Conservation (phyloP, 2,797 vertebrate species). For the Mormyrops boulengeri region DNA sequence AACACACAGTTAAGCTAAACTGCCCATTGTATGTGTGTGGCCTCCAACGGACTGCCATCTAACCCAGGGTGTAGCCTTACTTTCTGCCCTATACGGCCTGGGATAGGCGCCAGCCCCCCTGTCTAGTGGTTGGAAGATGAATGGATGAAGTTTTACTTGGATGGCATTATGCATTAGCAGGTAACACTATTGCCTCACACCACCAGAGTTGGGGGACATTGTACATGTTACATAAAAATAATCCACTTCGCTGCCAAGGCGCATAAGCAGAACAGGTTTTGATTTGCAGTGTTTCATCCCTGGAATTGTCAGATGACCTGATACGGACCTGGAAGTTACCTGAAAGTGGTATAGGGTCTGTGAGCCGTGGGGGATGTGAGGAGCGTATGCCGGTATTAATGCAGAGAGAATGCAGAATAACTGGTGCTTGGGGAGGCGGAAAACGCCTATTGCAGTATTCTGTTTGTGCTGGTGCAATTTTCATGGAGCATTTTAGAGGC, state of each 20-base stretch:
- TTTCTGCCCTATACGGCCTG: not conserved
- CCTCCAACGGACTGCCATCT: not conserved
- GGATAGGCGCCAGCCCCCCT: not conserved
- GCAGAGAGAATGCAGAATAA: not conserved
- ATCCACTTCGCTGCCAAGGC: not conserved
- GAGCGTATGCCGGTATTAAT: not conserved
- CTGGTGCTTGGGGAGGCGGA: not conserved
- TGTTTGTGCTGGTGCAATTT: not conserved
- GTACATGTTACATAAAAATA: not conserved
- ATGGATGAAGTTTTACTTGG: not conserved
- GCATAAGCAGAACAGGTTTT: not conserved
- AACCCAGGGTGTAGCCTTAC: not conserved
- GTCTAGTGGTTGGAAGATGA: not conserved
- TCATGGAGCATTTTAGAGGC: not conserved
- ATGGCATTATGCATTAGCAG: not conserved
- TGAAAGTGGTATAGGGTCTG: not conserved
- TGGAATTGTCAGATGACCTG: not conserved
- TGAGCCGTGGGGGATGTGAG: not conserved
- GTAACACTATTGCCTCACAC: not conserved
- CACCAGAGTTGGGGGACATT: not conserved
- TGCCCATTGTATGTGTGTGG: not conserved
- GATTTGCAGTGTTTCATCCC: not conserved
- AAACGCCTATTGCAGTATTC: not conserved
- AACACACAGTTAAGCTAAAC: not conserved
- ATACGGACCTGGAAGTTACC: not conserved